Evolutionary conservation across 2,797 vertebrate genomes (phyloP), one percentile per base, ranked within the genome.

Genomic region (Hippoglossus hippoglossus): DNA sequence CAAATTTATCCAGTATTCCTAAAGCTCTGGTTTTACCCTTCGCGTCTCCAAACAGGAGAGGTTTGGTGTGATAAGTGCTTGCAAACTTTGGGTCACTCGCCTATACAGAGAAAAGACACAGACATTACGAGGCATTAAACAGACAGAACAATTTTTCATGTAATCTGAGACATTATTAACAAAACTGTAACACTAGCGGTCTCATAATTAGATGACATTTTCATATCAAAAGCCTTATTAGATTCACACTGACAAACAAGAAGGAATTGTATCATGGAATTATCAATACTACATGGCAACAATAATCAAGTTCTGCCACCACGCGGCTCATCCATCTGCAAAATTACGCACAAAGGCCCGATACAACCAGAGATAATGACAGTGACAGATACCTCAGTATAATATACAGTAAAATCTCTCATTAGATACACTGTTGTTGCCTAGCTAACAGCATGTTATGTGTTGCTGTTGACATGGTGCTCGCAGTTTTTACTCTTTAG

Each of bases 51-150:
- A 96, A 97, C 56, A 99, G 87, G 57, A 94, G 94, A 39, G 98
- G 96, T 84, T 98, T 99, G 65, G 93, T 87, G 70, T 95, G 95
- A 86, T 99, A 99, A 91, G 92, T 97, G 83, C 80, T 92, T 49
- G 91, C 93, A 91, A 96, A 84, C 78, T 91, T 96, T 80, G 93
- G 90, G 67, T 98, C 96, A 52, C 88, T 97, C 91, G 95, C 93
- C 96, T 95, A 71, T 64, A 90, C 2, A 73, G 36, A 28, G 58
- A 74, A 2, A 75, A 61, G 26, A 68, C 0, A 47, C 6, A 49
- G 4, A 67, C 0, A 6, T 50, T 34, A 50, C 2, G 2, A 12
- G 26, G 34, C 16, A 51, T 26, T 31, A 6, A 21, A 55, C 54
- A 60, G 1, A 41, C 15, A 62, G 0, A 24, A 5, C 1, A 6